Evolutionary conservation across 2,113 vertebrate genomes (phyloP).

Genomic region (Globicephala melas): DNA sequence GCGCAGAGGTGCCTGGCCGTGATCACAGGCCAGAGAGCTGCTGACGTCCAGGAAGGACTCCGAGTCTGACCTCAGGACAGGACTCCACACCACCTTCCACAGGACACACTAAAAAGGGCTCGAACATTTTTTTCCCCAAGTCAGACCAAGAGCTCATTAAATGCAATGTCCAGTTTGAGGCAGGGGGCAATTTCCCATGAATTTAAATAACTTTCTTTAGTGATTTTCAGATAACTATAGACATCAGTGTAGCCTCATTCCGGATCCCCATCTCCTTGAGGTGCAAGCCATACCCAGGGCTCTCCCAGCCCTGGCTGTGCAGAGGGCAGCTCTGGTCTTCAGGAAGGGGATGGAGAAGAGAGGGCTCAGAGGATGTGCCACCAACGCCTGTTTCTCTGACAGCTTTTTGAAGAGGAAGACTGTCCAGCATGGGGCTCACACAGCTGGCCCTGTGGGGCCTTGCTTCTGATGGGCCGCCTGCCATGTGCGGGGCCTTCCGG

Average conservation of each 20-base stretch:
- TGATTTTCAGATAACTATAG: neutral
- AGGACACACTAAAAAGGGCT: neutral
- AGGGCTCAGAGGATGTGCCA: no score
- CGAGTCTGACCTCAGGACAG: neutral
- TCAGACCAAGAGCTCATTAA: neutral
- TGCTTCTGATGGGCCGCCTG: fast-evolving
- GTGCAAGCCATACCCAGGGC: fast-evolving
- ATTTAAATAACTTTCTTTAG: neutral
- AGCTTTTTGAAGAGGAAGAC: neutral
- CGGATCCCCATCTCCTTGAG: neutral
- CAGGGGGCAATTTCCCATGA: neutral
- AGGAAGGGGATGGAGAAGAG: neutral
- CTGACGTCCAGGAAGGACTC: neutral
- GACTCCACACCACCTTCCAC: neutral
- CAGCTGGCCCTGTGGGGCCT: neutral
- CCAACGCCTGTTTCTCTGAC: neutral
- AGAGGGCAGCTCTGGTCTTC: neutral
- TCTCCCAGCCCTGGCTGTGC: neutral
- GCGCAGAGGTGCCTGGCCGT: fast-evolving
- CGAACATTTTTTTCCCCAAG: no score
- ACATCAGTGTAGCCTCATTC: neutral
- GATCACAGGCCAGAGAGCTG: neutral
- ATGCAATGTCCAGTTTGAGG: neutral
- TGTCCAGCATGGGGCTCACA: neutral
- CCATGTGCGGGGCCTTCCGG: neutral